Conservation (phyloP, 1,140 invertebrate species). For the Scylla paramamosain region DNA sequence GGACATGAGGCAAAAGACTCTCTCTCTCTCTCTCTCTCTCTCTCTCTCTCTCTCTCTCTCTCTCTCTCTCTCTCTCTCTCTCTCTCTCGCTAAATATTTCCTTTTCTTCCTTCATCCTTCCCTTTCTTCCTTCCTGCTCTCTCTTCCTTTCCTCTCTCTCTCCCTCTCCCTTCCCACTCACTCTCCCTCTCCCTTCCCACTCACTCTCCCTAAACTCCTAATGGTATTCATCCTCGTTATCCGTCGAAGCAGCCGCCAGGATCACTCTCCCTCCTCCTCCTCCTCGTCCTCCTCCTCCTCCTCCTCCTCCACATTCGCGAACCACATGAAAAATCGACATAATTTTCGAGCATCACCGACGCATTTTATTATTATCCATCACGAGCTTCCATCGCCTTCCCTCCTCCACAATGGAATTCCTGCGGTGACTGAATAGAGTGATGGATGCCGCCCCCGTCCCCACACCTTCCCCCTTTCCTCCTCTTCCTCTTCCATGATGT, state of each 20-base stretch:
- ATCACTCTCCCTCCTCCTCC: neutral
- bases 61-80: neutral
- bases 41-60: neutral
- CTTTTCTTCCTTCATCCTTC: no score
- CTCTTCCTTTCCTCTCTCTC: neutral
- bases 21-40: no score
- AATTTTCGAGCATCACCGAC: neutral
- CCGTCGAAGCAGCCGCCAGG: neutral
- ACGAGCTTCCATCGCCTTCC: neutral
- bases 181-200: neutral
- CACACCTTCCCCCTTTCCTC: neutral
- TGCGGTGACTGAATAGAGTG: neutral
- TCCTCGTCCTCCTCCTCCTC: neutral
- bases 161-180: neutral
- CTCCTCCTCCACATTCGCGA: neutral
- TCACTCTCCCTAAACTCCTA: neutral
- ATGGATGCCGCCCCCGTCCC: neutral
- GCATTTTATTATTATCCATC: constrained; percentile 16
- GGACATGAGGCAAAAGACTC: no score
- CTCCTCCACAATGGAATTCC: constrained; percentile 1
- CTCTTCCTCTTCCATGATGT: neutral
- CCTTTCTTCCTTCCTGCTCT: neutral
- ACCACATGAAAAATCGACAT: constrained; percentile 23
- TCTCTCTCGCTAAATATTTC: neutral
- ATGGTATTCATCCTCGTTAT: no score